These are phyloP conservation scores for Perithous albicinctus DNA, from an alignment of 2,888 invertebrate species.

Conservation along the genomic window DNA sequence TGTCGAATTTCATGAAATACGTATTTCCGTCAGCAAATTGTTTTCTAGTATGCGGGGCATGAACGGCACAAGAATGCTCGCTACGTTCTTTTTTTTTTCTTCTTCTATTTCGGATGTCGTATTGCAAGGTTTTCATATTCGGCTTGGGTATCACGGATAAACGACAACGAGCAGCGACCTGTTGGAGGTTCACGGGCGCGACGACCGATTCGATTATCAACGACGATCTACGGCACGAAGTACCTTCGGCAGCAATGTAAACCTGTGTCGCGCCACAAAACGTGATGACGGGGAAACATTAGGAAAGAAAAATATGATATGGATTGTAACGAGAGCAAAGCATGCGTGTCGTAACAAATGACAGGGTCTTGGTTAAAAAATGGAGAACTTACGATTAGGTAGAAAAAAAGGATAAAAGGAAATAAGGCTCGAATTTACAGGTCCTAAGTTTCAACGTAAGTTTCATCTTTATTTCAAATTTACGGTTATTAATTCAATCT, in stretches of 20 bases:
- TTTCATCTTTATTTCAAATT: no score
- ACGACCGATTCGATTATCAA: slow-evolving; percentile 80
- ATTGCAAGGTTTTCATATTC: slow-evolving; percentile 27
- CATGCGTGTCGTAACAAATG: not conserved
- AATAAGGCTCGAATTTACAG: no score
- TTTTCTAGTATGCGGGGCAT: not conserved
- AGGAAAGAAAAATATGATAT: slow-evolving; percentile 30
- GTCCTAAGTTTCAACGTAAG: no score
- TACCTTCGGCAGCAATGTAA: slow-evolving; percentile 24
- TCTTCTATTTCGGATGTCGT: not conserved
- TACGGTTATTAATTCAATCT: no score
- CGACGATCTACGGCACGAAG: slow-evolving; percentile 69
- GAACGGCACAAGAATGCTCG: not conserved
- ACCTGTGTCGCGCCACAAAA: slow-evolving; percentile 14
- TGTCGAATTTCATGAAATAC: no score
- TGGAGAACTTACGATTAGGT: not conserved
- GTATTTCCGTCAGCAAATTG: not conserved
- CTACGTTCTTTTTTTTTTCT: not conserved
- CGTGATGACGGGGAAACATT: slow-evolving; percentile 25
- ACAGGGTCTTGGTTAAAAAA: not conserved
- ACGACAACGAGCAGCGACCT: slow-evolving; percentile 60
- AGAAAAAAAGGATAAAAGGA: not conserved
- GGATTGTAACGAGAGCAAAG: slow-evolving; percentile 58
- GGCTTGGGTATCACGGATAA: slow-evolving; percentile 48
- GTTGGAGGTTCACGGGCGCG: slow-evolving; percentile 63